Evolutionary conservation across 1,140 invertebrate species (phyloP).

Genomic region (Colletes gigas): DNA sequence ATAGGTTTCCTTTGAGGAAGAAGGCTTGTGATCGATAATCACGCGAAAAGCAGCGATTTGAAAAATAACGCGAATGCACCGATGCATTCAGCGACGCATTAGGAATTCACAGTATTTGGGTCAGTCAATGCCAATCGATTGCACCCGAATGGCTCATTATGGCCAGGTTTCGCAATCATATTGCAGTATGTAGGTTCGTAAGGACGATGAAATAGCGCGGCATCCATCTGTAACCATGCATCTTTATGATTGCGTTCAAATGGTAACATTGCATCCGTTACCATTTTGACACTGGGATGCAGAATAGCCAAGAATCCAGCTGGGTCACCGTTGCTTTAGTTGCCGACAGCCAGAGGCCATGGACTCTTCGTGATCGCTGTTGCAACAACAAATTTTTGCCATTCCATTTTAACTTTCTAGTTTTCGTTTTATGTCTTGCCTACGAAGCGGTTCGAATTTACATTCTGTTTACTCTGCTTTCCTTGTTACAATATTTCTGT

Average conservation of each 20-base stretch:
- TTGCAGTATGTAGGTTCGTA: conserved; percentile 12
- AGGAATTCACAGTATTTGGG: conserved; percentile 43
- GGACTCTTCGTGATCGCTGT: not conserved
- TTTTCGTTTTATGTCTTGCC: too few species aligned
- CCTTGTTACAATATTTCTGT: too few species aligned
- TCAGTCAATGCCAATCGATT: conserved; percentile 39
- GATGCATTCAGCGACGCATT: conserved; percentile 6
- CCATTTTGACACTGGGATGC: not conserved
- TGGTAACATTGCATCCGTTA: not conserved
- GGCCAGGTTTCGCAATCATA: conserved; percentile 31
- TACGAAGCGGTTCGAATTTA: too few species aligned
- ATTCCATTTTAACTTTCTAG: too few species aligned
- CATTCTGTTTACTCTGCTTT: too few species aligned
- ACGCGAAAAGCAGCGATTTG: not conserved
- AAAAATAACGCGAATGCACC: conserved; percentile 5
- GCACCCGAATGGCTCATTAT: conserved; percentile 41
- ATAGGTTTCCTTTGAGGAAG: too few species aligned
- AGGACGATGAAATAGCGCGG: conserved; percentile 5
- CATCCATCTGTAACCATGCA: conserved; percentile 20
- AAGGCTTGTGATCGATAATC: not conserved
- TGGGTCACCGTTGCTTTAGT: not conserved
- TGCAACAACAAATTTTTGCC: too few species aligned
- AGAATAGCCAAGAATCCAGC: not conserved
- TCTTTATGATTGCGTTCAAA: not conserved
- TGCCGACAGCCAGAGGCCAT: not conserved